These are phyloP conservation scores for Columba livia DNA, from an alignment of 2,113 vertebrate species.

Conservation along the genomic window DNA sequence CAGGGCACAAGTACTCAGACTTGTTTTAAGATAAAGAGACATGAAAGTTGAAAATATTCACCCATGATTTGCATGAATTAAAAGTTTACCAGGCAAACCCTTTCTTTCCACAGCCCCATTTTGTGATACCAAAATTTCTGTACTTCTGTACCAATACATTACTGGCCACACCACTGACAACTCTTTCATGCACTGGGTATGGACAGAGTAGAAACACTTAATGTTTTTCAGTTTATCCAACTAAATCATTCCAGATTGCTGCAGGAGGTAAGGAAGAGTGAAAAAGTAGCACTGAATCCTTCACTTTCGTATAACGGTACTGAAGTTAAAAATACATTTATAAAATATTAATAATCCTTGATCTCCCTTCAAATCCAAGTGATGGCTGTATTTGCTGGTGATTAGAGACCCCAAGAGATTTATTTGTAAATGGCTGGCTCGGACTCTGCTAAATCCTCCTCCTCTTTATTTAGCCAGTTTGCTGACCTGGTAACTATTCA, in stretches of 20 bases:
- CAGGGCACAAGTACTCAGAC: not conserved
- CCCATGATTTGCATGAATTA: not conserved
- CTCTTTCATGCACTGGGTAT: not conserved
- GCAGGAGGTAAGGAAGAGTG: not conserved
- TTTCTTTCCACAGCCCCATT: not conserved
- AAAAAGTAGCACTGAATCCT: not conserved
- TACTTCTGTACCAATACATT: not conserved
- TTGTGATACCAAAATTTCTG: not conserved
- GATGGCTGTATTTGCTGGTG: not conserved
- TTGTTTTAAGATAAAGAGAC: not conserved
- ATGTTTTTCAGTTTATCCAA: not conserved
- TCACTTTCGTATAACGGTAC: fast-evolving
- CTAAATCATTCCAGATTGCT: not conserved
- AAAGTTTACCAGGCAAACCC: not conserved
- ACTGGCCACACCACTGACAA: not conserved
- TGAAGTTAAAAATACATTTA: not conserved
- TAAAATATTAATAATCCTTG: slow-evolving; percentile 8
- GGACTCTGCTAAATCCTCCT: slow-evolving; percentile 5
- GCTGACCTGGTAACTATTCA: slow-evolving; percentile 35
- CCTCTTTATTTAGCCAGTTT: not conserved
- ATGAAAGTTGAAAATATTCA: not conserved
- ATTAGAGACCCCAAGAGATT: slow-evolving; percentile 9
- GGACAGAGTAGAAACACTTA: not conserved
- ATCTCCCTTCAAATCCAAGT: slow-evolving; percentile 12
- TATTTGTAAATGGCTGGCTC: slow-evolving; percentile 21